phyloP scores from a whole-genome alignment of 2,888 invertebrate genomes.

The Himalopsyche anomala region DNA sequence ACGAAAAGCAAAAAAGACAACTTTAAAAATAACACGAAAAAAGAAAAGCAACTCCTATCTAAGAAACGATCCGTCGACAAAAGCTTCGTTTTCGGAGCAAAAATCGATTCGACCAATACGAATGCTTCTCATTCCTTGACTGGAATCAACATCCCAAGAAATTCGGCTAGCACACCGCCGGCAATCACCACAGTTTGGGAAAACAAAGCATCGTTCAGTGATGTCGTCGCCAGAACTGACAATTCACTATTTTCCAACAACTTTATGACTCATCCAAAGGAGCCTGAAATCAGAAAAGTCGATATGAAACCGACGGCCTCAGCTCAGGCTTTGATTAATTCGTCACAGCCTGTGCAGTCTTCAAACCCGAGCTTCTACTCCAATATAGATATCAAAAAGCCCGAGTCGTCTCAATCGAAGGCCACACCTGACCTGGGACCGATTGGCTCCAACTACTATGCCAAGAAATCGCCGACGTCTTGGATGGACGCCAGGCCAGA shows the following conservation, averaged over 20 bases:
- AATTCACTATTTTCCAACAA: slow-evolving; percentile 66
- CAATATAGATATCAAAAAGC: slow-evolving; percentile 51
- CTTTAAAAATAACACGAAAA: slow-evolving; percentile 63
- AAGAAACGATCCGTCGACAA: slow-evolving; percentile 67
- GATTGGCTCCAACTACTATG: slow-evolving; percentile 70
- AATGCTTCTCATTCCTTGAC: slow-evolving; percentile 49
- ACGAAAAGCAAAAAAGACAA: slow-evolving; percentile 64
- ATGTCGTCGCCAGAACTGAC: slow-evolving; percentile 78
- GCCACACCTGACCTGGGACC: slow-evolving; percentile 69
- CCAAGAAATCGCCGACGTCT: slow-evolving; percentile 62
- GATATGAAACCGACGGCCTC: slow-evolving; percentile 47
- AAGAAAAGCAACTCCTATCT: slow-evolving; percentile 66
- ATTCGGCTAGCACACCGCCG: slow-evolving; percentile 66
- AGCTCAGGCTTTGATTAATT: neutral
- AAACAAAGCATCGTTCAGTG: slow-evolving; percentile 78
- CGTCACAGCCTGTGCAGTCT: slow-evolving; percentile 6
- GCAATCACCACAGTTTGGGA: slow-evolving; percentile 72
- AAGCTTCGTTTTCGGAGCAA: slow-evolving; percentile 65
- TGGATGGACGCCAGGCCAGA: slow-evolving; percentile 58
- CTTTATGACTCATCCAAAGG: slow-evolving; percentile 57
- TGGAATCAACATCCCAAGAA: slow-evolving; percentile 63
- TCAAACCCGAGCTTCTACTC: slow-evolving; percentile 34
- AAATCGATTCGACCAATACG: slow-evolving; percentile 64
- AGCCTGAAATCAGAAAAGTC: slow-evolving; percentile 53
- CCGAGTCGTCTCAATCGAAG: slow-evolving; percentile 67